Base-by-base conservation (phyloP, 2,888 invertebrate species). In the Cheilosia vulpina region DNA sequence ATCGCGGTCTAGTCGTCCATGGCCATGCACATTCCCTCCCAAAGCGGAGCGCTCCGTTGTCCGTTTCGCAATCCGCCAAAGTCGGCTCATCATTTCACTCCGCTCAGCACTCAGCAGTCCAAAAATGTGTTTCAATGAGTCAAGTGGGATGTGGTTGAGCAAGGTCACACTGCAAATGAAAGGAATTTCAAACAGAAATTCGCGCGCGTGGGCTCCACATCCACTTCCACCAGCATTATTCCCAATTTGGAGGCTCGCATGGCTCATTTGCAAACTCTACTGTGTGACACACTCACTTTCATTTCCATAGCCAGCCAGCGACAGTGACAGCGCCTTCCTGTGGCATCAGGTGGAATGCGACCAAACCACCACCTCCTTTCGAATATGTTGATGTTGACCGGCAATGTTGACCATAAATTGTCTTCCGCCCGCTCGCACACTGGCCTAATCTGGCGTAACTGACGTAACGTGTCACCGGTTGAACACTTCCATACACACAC, bases 231-330 rank as follows among this genome's bases (percentile, higher is more conserved):
- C 13, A 13, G 9, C 47, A 69, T 79, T 69, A 69, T 79, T 69
- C 34, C 83, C 52, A 83, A 73, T 75, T 83, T 57, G 66, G 63
- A 52, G 11, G 27, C 65, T 57, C 53, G n/a, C 76, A 19, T 55
- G 72, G 21, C 78, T 78, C 73, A 78, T 78, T 79, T 79, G 65
- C 69, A 63, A 79, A 63, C 50, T 24, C 63, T 45, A 66, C 66
- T 66, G 41, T 75, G 71, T 80, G 78, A 83, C 84, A 84, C 79
- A 66, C 65, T 84, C 80, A 80, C 80, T 84, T 84, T 84, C 84
- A 66, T 75, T 80, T 80, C 65, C 71, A 76, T 34, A 53, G 34
- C 58, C 66, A 50, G 43, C 41, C 68, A 52, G 17, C 43, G 27
- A 7, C 58, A 50, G 52, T n/a, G 11, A 19, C 21, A 45, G 80